Percentiles rank a stretch among this genome's conserved stretches.
These are phyloP conservation scores for Calyptomena viridis DNA, from an alignment of 2,113 vertebrate species.

Conservation along the genomic window DNA sequence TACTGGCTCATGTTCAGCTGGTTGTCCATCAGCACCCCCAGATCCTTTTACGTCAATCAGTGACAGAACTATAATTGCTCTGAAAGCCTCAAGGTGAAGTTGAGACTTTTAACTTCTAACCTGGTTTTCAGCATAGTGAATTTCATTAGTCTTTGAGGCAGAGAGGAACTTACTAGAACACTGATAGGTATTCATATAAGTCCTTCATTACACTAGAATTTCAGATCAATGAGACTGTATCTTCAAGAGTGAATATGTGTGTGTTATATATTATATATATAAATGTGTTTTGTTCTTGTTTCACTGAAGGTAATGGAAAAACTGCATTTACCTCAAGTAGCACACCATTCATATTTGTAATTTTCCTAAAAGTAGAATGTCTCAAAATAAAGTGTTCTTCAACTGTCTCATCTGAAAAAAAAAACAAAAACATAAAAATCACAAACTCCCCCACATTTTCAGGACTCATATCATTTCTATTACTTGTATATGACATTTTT, in stretches of 20 bases:
- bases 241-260: not conserved
- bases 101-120: not conserved
- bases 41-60: fast-evolving
- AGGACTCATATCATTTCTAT: not conserved
- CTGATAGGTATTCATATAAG: not conserved
- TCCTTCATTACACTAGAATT: constrained; percentile 3
- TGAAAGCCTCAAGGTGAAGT: constrained; percentile 18
- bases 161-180: not conserved
- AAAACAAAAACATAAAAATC: not conserved
- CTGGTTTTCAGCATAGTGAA: constrained; percentile 8
- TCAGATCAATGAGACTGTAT: not conserved
- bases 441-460: not conserved
- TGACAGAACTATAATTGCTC: not conserved
- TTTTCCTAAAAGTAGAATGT: not conserved
- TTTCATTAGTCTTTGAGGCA: not conserved
- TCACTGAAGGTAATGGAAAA: not conserved
- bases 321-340: not conserved
- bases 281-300: not conserved
- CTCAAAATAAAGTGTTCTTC: not conserved
- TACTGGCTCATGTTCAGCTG: not conserved
- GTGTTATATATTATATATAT: not conserved
- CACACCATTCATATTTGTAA: not conserved
- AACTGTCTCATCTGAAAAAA: not conserved
- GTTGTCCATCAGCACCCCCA: fast-evolving
- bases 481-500: not conserved